Evolutionary conservation across 1,140 invertebrate genomes (phyloP), one percentile per base, ranked within the genome.

Genomic region (Musca domestica): DNA sequence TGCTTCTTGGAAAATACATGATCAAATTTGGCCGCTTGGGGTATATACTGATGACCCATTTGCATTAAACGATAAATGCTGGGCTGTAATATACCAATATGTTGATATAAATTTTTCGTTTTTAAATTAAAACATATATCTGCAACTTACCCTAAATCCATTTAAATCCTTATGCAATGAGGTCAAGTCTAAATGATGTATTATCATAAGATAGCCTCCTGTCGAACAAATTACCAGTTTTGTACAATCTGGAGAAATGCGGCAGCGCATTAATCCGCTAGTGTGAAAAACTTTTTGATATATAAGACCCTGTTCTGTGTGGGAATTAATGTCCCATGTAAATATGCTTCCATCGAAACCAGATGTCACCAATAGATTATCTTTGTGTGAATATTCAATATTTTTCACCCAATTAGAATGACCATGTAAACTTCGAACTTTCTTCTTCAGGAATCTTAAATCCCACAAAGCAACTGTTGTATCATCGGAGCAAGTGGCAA

Each of bases 381-480:
- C 91, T 72, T 88, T 89, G n/a, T 89, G 86, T 54, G 92, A 94
- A 80, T 94, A 97, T 78, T 98, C 95, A 69, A 98, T 95, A 81
- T 96, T 97, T 83, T 98, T 97, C 7, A 97, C 95, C 95, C 95
- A 97, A 83, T 95, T 95, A 0, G 92, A 91, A 82, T 98, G 95
- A 10, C 95, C 95, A 67, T 89, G 85, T 0, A 97, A 84, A 2
- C 89, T 90, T 65, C 90, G 86, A 54, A 95, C 89, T 73, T 88
- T 88, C 54, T 87, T 85, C 75, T 91, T 92, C 48, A 96, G 83
- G 82, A 93, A 93, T 63, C 95, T 85, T 46, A 92, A 88, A 84
- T 98, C 95, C 95, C 95, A 97, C 52, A 97, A 76, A 19, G 92
- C 93, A 54, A 97, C 92, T 17, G 94, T 96, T 17, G 88, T 93